Conservation (phyloP, 2,888 invertebrate species). For the Netelia melanura region DNA sequence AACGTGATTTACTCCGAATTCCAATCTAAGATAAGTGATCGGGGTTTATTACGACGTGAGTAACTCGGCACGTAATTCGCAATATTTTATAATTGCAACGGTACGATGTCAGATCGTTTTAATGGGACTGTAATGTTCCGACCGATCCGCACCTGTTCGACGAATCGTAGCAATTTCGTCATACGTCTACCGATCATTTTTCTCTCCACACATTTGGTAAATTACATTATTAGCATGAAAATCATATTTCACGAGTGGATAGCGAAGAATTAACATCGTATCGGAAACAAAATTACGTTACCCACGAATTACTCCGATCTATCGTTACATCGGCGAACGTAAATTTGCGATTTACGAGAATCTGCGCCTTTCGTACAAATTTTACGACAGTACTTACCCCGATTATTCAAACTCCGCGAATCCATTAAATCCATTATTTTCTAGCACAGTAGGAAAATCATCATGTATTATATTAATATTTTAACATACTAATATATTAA, state of each 20-base stretch:
- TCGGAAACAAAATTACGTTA: no score
- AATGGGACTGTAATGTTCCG: conserved; percentile 52
- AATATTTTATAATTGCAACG: conserved; percentile 33
- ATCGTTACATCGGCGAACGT: no score
- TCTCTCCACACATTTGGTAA: neutral
- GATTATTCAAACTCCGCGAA: no score
- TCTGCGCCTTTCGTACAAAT: no score
- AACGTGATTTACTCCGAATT: conserved; percentile 31
- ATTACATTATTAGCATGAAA: neutral
- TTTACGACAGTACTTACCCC: no score
- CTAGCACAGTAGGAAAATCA: neutral
- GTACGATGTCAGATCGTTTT: conserved; percentile 11
- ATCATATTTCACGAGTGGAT: neutral
- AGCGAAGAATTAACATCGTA: no score
- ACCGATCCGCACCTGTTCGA: conserved; percentile 6
- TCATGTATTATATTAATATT: no score
- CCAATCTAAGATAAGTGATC: conserved; percentile 28
- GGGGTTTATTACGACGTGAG: conserved; percentile 3
- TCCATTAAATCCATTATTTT: conserved; percentile 7
- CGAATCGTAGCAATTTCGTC: neutral
- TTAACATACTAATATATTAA: no score
- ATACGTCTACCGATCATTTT: neutral
- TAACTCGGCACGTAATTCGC: conserved; percentile 28
- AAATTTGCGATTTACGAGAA: no score
- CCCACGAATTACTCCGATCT: no score